phyloP scores from a whole-genome alignment of 2,888 invertebrate genomes.

The Gymnosoma rotundatum region DNA sequence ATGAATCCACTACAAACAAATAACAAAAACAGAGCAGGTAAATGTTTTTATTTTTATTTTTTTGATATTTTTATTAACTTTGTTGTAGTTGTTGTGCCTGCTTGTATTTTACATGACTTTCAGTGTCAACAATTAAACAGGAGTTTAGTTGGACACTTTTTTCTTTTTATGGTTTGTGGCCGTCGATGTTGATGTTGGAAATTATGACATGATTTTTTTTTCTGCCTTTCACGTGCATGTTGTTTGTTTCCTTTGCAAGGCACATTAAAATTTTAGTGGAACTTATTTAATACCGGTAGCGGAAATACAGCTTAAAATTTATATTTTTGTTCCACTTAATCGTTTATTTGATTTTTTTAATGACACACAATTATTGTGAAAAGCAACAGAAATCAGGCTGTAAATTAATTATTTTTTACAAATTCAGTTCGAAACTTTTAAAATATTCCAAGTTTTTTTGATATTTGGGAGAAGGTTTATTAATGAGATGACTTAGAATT shows the following conservation, averaged over 20 bases:
- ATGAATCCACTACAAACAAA: conserved; percentile 44
- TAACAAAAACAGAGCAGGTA: conserved; percentile 46
- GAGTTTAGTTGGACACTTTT: conserved; percentile 40
- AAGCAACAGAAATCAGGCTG: background rate
- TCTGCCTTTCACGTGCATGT: conserved; percentile 32
- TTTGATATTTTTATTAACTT: background rate
- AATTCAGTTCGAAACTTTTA: background rate
- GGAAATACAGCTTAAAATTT: conserved; percentile 49
- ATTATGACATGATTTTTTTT: conserved; percentile 19
- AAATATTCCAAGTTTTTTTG: too few relatives aligned
- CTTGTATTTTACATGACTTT: conserved; percentile 52
- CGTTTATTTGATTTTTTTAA: background rate
- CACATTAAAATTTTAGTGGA: background rate
- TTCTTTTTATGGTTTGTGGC: background rate
- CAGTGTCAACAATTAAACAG: conserved; percentile 60
- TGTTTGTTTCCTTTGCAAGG: conserved; percentile 24
- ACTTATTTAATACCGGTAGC: conserved; percentile 56
- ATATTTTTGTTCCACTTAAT: conserved; percentile 33
- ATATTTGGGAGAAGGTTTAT: too few relatives aligned
- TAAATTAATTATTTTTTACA: background rate
- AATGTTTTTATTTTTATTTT: conserved; percentile 12
- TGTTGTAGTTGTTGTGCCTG: too few relatives aligned
- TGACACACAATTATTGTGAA: background rate
- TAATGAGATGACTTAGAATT: too few relatives aligned
- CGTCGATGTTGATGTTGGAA: conserved; percentile 8